Evolutionary conservation across 2,113 vertebrate species (phyloP).

Genomic region (Melierax canorus): DNA sequence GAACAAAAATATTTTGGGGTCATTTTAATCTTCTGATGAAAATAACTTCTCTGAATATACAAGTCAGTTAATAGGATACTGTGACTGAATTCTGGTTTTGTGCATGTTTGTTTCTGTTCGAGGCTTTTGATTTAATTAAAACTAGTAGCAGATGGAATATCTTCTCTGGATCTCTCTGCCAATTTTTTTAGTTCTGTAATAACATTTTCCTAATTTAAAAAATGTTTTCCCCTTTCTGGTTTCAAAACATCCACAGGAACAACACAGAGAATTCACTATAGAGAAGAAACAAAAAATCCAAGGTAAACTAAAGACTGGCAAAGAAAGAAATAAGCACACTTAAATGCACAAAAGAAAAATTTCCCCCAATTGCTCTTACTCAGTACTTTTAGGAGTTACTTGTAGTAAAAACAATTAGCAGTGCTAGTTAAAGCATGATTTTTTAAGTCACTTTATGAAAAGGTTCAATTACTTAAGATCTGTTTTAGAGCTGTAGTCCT

Average conservation of each 20-base stretch:
- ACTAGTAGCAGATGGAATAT: conserved; percentile 14
- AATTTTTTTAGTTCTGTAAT: neutral
- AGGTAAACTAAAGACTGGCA: neutral
- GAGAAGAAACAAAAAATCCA: neutral
- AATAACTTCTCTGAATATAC: neutral
- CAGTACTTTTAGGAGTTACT: neutral
- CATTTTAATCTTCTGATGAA: neutral
- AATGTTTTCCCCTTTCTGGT: neutral
- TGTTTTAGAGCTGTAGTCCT: neutral
- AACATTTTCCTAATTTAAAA: conserved; percentile 1
- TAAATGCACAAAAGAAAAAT: neutral
- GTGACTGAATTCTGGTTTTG: neutral
- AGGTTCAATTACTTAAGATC: neutral
- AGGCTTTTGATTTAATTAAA: conserved; percentile 29
- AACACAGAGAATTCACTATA: neutral
- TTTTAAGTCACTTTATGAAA: neutral
- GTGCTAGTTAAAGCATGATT: neutral
- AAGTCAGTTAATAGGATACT: neutral
- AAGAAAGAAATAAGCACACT: neutral
- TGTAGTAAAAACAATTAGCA: neutral
- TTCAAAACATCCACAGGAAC: neutral
- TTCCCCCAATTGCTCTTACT: neutral
- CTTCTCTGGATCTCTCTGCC: neutral
- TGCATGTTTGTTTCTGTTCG: neutral
- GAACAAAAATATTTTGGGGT: neutral